Evolutionary conservation across 2,797 vertebrate genomes (phyloP).

Genomic region (Sebastes kiyomatsui): DNA sequence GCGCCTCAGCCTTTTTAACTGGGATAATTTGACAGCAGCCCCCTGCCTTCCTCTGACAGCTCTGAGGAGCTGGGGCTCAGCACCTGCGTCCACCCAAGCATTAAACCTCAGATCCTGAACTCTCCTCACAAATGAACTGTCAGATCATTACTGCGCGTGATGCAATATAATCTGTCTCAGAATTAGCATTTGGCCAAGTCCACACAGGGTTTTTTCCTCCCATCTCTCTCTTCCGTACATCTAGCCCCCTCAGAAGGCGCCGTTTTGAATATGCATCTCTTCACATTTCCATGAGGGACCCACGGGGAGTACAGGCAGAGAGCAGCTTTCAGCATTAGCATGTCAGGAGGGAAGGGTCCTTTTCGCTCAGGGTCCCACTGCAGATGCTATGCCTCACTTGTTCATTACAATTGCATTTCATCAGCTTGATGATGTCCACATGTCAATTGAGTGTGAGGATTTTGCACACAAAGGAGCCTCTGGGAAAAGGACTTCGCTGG

Average conservation of each 20-base stretch:
- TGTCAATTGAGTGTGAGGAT: constrained; percentile 99
- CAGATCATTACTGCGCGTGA: constrained; percentile 99
- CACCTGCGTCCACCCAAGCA: constrained; percentile 94
- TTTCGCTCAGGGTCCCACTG: constrained; percentile 91
- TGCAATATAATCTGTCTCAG: constrained; percentile 99
- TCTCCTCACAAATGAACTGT: constrained; percentile 99
- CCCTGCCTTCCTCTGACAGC: constrained; percentile 87
- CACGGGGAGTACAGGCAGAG: constrained; percentile 95
- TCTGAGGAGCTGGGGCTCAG: constrained; percentile 83
- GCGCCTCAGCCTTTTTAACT: constrained; percentile 83
- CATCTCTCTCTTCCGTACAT: constrained; percentile 68
- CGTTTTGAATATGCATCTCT: constrained; percentile 99
- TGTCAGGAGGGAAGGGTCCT: constrained; percentile 97
- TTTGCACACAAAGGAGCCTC: constrained; percentile 99
- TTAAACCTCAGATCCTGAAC: constrained; percentile 95
- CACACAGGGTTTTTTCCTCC: constrained; percentile 81
- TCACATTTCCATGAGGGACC: constrained; percentile 94
- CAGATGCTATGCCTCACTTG: constrained; percentile 99
- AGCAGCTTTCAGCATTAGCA: constrained; percentile 99
- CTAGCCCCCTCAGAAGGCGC: constrained; percentile 89
- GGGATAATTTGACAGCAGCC: constrained; percentile 92
- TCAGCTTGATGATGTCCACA: constrained; percentile 99
- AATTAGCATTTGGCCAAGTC: constrained; percentile 96
- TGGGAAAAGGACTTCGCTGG: constrained; percentile 98
- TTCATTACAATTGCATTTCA: constrained; percentile 99